Evolutionary conservation across 2,113 vertebrate genomes (phyloP), one percentile per base, ranked within the genome.

Genomic region (Leucosticte australis): DNA sequence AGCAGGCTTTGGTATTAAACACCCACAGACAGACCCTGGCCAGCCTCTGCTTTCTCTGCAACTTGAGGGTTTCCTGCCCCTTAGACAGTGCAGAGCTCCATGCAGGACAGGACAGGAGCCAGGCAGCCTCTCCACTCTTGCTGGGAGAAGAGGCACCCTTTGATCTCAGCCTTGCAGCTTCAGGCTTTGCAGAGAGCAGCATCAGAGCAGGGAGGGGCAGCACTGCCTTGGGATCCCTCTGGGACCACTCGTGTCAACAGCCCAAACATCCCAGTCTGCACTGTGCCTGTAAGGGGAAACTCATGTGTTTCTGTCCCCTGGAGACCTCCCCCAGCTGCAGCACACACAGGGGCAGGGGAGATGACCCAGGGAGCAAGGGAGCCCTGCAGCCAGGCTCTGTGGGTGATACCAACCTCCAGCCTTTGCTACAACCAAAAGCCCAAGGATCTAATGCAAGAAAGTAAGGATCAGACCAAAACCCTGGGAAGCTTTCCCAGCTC

Each of bases 401-500:
- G 7, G 35, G 28, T 0, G 1, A 42, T 24, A 52, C 4, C 33
- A 22, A 20, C 42, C 60, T 47, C 44, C 9, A 10, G 28, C 24
- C 44, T 77, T 63, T 59, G 14, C 55, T 27, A 79, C 64, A 55
- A 64, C 62, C 49, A 62, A 83, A 78, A 55, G 19, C 30, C 56
- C 49, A 33, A 37, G 41, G 52, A 63, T 55, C 9, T 6, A 64
- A 41, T 11, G 13, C 71, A 74, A 60, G 27, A 80, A 70, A 70
- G 13, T 47, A 71, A 91, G 68, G 64, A 90, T 75, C 60, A 64
- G 42, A 81, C 3, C 49, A 75, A 83, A 94, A 64, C 12, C 35
- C 52, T 67, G 63, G 75, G 75, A 95, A 94, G 41, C 30, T 41
- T 80, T 92, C 82, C 85, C 82, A 95, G 65, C 53, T 75, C 37